These are phyloP conservation scores for Atherix ibis DNA, from an alignment of 2,888 invertebrate species.

Conservation along the genomic window DNA sequence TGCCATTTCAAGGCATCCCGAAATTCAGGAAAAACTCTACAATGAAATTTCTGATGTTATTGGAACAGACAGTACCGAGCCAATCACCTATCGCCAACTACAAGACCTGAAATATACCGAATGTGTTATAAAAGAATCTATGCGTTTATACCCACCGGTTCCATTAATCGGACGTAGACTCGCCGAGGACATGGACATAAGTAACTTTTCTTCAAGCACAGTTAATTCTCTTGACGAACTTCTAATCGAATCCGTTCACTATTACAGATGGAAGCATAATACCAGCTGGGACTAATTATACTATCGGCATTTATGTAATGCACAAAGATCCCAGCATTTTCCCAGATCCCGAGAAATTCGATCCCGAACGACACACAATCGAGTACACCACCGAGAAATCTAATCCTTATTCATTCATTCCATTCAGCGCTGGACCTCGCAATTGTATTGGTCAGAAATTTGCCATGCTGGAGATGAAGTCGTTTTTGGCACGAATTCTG, in stretches of 20 bases:
- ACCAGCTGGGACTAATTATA: conserved; percentile 22
- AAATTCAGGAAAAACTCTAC: conserved; percentile 21
- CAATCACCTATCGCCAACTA: conserved; percentile 16
- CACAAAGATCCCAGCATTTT: conserved; percentile 20
- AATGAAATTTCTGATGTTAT: conserved; percentile 19
- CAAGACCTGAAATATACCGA: conserved; percentile 33
- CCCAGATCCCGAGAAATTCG: conserved; percentile 20
- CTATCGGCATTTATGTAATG: conserved; percentile 23
- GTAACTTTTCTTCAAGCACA: conserved; percentile 35
- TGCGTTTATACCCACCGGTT: conserved; percentile 48
- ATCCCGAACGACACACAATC: conserved; percentile 27
- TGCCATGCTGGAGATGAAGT: conserved; percentile 23
- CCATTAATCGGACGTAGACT: conserved; percentile 42
- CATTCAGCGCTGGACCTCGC: conserved; percentile 35
- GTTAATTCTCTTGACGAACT: neutral
- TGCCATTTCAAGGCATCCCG: conserved; percentile 20
- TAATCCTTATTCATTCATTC: conserved; percentile 20
- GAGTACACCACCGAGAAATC: conserved; percentile 26
- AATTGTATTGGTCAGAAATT: conserved; percentile 32
- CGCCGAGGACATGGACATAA: conserved; percentile 36
- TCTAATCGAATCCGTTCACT: neutral
- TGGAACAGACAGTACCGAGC: conserved; percentile 15
- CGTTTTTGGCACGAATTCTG: conserved; percentile 21
- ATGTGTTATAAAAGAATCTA: conserved; percentile 47
- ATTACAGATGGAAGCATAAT: conserved; percentile 17